phyloP scores from a whole-genome alignment of 1,140 invertebrate genomes.

The Rhynchophorus ferrugineus region DNA sequence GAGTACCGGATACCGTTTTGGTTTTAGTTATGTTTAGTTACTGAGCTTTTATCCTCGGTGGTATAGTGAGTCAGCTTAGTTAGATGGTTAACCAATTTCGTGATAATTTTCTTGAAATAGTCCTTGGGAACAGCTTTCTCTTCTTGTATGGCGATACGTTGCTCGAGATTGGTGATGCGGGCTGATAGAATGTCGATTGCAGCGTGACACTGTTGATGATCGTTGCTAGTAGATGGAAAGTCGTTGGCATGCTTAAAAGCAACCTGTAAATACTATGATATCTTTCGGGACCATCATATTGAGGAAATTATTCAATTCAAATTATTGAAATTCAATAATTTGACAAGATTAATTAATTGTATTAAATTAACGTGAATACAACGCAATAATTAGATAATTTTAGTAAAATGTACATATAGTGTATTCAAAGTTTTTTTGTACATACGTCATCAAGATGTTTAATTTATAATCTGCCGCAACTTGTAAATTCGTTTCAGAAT shows the following conservation, averaged over 20 bases:
- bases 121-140: slow-evolving; percentile 30
- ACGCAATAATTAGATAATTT: no score
- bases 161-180: slow-evolving; percentile 25
- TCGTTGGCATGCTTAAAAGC: slow-evolving; percentile 15
- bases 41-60: slow-evolving; percentile 7
- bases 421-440: no score
- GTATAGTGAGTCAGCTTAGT: slow-evolving; percentile 21
- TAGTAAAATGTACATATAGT: no score
- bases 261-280: slow-evolving; percentile 1
- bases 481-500: no score
- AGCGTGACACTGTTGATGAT: slow-evolving; percentile 13
- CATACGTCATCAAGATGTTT: no score
- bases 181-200: slow-evolving; percentile 22
- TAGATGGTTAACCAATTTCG: slow-evolving; percentile 27
- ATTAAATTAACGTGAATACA: no score
- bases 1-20: not conserved
- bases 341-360: no score
- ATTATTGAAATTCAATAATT: no score
- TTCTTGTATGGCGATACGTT: slow-evolving; percentile 25
- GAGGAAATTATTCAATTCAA: no score
- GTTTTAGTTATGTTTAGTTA: not conserved
- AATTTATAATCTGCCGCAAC: no score
- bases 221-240: not conserved
- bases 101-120: slow-evolving; percentile 32
- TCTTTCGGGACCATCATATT: no score